phyloP scores from a whole-genome alignment of 2,888 invertebrate genomes.

The Hypolimnas misippus region DNA sequence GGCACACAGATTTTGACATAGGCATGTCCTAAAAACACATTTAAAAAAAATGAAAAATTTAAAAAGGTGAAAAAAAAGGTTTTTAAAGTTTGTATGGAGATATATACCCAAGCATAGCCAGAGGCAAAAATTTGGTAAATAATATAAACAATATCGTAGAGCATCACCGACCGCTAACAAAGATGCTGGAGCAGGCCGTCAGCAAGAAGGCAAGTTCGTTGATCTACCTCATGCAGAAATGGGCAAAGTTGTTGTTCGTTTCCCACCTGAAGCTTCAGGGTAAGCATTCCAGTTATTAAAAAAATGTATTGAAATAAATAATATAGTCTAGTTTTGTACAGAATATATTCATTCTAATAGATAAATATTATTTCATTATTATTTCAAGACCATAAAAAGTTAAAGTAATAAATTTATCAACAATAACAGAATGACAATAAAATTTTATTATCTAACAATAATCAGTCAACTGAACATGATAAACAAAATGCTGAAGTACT shows the following conservation, averaged over 20 bases:
- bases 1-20: too few species aligned
- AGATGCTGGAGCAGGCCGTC: constrained; percentile 76
- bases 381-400: not conserved
- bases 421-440: not conserved
- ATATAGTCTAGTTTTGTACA: too few species aligned
- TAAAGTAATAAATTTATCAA: not conserved
- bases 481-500: too few species aligned
- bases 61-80: too few species aligned
- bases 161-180: constrained; percentile 63
- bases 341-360: too few species aligned
- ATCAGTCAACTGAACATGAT: not conserved
- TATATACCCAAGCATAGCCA: too few species aligned
- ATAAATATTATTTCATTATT: not conserved
- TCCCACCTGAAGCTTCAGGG: constrained; percentile 99
- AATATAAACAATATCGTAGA: constrained; percentile 47
- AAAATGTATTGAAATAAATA: too few species aligned
- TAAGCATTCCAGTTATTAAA: constrained; percentile 59
- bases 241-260: constrained; percentile 98
- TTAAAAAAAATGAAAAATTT: too few species aligned
- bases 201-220: constrained; percentile 98
- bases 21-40: too few species aligned
- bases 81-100: too few species aligned
- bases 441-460: not conserved
- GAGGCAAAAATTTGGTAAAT: not conserved
- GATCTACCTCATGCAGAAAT: constrained; percentile 98